Percentiles rank a stretch among this genome's conserved stretches.
Conservation (phyloP, 2,888 invertebrate genomes). For the Cybosia mesomella region DNA sequence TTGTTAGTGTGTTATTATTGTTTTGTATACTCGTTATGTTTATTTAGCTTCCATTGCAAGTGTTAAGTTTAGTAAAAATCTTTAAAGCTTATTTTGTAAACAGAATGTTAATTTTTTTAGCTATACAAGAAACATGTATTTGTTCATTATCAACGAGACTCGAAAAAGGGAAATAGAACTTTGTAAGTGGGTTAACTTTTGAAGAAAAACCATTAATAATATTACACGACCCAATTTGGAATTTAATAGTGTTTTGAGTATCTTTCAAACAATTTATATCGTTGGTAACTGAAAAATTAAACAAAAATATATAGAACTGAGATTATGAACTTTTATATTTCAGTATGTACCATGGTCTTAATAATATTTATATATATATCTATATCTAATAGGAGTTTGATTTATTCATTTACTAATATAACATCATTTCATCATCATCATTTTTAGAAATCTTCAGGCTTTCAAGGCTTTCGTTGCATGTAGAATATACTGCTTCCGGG, state of each 20-base stretch:
- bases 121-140: background rate
- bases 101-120: background rate
- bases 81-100: background rate
- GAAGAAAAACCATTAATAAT: background rate
- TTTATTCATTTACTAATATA: too few species aligned
- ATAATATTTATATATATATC: too few species aligned
- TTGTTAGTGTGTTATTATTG: slow-evolving; percentile 14
- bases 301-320: too few species aligned
- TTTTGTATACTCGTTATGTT: background rate
- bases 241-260: background rate
- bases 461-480: too few species aligned
- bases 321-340: too few species aligned
- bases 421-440: too few species aligned
- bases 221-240: too few species aligned
- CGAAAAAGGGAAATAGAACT: background rate
- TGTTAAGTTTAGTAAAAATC: background rate
- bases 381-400: too few species aligned
- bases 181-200: background rate
- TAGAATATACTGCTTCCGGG: too few species aligned
- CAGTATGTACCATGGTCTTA: too few species aligned
- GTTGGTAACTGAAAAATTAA: background rate
- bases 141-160: background rate
- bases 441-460: too few species aligned
- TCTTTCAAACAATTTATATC: background rate
- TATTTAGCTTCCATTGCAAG: background rate